phyloP scores from a whole-genome alignment of 2,797 vertebrate genomes.

The Rhabdophis nuchalis region DNA sequence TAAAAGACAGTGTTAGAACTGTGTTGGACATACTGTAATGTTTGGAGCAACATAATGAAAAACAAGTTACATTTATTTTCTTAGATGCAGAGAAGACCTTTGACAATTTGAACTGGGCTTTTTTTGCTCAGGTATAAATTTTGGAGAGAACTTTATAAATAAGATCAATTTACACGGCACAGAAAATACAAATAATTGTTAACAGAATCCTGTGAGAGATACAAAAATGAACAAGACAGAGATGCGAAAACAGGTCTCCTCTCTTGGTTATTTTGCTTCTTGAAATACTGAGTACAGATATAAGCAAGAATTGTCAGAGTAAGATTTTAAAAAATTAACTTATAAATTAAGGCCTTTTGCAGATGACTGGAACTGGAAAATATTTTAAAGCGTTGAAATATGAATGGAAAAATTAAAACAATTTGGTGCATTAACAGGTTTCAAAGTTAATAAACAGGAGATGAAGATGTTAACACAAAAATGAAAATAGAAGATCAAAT shows the following conservation, averaged over 20 bases:
- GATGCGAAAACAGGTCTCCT: neutral
- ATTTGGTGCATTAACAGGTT: neutral
- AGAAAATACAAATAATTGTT: neutral
- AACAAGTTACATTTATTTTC: neutral
- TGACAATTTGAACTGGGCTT: neutral
- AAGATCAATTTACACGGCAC: neutral
- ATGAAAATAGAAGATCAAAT: neutral
- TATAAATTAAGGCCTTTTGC: neutral
- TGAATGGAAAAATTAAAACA: neutral
- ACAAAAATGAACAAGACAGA: neutral
- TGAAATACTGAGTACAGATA: neutral
- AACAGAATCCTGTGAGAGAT: neutral
- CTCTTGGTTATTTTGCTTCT: neutral
- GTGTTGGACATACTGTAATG: neutral
- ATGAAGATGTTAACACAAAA: neutral
- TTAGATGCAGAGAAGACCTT: neutral
- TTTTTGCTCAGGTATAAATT: neutral
- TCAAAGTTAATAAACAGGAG: neutral
- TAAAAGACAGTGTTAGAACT: neutral
- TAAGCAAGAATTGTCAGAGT: neutral
- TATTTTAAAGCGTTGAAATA: neutral
- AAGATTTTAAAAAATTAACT: neutral
- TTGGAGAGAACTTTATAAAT: neutral
- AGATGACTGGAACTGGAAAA: neutral
- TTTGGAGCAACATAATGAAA: neutral